Evolutionary conservation across 2,888 invertebrate genomes (phyloP).

Genomic region (Trissolcus japonicus): DNA sequence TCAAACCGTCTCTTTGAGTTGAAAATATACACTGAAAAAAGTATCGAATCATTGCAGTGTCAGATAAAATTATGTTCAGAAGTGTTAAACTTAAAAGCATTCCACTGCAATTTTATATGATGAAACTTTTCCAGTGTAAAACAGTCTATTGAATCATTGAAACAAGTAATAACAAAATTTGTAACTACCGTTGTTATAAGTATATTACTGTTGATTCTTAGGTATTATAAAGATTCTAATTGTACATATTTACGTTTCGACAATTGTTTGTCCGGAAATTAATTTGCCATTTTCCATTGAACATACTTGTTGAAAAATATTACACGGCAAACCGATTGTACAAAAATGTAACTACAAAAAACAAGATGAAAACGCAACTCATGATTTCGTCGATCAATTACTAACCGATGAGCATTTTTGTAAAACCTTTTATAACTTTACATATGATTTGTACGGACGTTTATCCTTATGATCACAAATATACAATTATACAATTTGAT

Average conservation of each 20-base stretch:
- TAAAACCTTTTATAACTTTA: constrained; percentile 35
- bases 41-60: too few relatives aligned
- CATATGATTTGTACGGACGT: constrained; percentile 36
- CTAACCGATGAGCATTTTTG: constrained; percentile 24
- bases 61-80: too few relatives aligned
- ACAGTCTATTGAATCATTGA: too few relatives aligned
- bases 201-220: constrained; percentile 30
- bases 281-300: not conserved
- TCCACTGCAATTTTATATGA: constrained; percentile 5
- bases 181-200: constrained; percentile 29
- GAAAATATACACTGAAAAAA: not conserved
- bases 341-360: constrained; percentile 3
- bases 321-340: constrained; percentile 4
- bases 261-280: constrained; percentile 13
- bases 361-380: not conserved
- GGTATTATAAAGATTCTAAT: constrained; percentile 23
- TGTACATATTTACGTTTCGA: constrained; percentile 35
- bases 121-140: not conserved
- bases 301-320: not conserved
- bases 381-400: constrained; percentile 13
- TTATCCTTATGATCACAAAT: constrained; percentile 15
- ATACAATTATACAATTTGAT: constrained; percentile 44
- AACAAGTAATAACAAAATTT: constrained; percentile 5
- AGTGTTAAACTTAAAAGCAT: not conserved
- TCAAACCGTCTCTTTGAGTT: too few relatives aligned